Evolutionary conservation across 23 tunicate genomes (phyloP).

Genomic region (Aplidium turbinatum): DNA sequence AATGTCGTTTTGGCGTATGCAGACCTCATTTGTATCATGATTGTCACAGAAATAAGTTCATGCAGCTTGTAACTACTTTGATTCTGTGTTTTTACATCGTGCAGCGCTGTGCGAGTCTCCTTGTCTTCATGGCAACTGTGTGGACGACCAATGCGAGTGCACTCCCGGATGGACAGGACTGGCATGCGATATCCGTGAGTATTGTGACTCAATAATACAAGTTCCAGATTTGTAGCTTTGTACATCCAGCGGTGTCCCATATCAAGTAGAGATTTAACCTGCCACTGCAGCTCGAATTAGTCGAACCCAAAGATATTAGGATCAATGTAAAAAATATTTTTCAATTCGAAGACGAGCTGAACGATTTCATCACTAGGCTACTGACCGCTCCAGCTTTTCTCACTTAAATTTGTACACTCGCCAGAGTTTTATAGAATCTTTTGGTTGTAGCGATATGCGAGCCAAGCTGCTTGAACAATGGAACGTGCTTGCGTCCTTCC

Average conservation of each 20-base stretch:
- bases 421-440: slow-evolving; percentile 4
- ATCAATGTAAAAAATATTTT: no score
- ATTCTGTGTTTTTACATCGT: background rate
- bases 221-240: background rate
- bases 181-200: slow-evolving; percentile 54
- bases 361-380: background rate
- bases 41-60: background rate
- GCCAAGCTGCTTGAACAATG: slow-evolving; percentile 39
- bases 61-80: background rate
- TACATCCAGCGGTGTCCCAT: no score
- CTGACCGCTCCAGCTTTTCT: background rate
- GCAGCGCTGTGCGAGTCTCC: slow-evolving; percentile 55
- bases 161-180: slow-evolving; percentile 43
- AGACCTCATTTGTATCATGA: no score
- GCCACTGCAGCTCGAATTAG: no score
- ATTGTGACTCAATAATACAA: background rate
- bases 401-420: no score
- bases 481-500: slow-evolving; percentile 36
- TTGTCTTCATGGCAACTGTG: slow-evolving; percentile 46
- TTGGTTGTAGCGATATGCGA: slow-evolving; percentile 30
- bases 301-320: no score
- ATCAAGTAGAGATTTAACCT: no score
- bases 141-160: slow-evolving; percentile 34
- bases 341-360: no score
- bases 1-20: no score